Evolutionary conservation across 2,888 invertebrate genomes (phyloP), one percentile per base, ranked within the genome.

Genomic region (Frankliniella fusca): DNA sequence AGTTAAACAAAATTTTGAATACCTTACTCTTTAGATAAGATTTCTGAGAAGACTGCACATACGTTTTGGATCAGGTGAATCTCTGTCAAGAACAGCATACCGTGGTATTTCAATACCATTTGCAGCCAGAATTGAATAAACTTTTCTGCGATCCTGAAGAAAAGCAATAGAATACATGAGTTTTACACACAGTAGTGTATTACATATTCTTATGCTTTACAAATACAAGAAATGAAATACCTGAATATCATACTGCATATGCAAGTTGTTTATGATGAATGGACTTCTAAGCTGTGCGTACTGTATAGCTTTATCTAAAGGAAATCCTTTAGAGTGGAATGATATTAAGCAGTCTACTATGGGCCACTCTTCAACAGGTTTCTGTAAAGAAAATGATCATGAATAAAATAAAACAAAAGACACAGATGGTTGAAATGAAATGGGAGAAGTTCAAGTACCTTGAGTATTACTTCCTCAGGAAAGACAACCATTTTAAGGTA

Each of bases 291-390:
- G 90, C 86, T 95, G 95, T 82, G 97, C 95, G 89, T 99, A 99
- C 86, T 95, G 95, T 86, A 99, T 97, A 49, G 99, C 99, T 90
- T 99, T 99, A 87, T 98, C 97, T 84, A 99, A 90, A 0, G 99
- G 99, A 89, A 99, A 99, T 65, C 99, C 98, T 89, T 97, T 97
- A 8, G 98, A 98, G 89, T 98, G 98, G 89, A 99, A 99, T 82
- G 98, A 98, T 86, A 99, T 97, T 81, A 99, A 91, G 87, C 98
- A 99, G 89, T 99, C 99, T 87, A 98, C 98, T 82, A 94, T 90
- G 2, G 99, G 99, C 99, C 99, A 99, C 87, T 97, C 94, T 88
- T 99, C 98, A 28, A 99, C 97, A 0, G 97, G 94, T 89, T 96
- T 94, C 94, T 96, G 88, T 83, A 88, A 87, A 82, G 76, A 84